These are phyloP conservation scores for Harpagifer antarcticus DNA, from an alignment of 2,797 vertebrate genomes.

Conservation along the genomic window DNA sequence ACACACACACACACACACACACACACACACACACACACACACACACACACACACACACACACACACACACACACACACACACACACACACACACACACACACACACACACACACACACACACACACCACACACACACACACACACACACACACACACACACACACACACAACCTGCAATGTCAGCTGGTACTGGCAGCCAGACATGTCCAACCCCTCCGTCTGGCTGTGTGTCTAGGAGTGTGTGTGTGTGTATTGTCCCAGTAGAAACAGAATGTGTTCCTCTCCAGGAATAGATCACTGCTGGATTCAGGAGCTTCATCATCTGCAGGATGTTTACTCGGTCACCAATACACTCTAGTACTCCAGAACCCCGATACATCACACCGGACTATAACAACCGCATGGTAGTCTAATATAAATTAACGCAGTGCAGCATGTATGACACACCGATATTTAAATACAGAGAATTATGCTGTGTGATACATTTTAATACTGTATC, in stretches of 20 bases:
- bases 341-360: slow-evolving; percentile 68
- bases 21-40: slow-evolving; percentile 18
- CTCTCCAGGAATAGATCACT: slow-evolving; percentile 72
- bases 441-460: slow-evolving; percentile 63
- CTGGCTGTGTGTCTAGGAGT: background rate
- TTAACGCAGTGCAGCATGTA: slow-evolving; percentile 53
- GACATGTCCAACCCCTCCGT: slow-evolving; percentile 8
- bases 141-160: background rate
- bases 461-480: slow-evolving; percentile 25
- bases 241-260: slow-evolving; percentile 47
- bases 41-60: slow-evolving; percentile 20
- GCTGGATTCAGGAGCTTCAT: slow-evolving; percentile 72
- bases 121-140: background rate
- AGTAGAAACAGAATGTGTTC: slow-evolving; percentile 61
- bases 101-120: slow-evolving; percentile 9
- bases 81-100: no score
- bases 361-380: slow-evolving; percentile 66
- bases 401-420: slow-evolving; percentile 53
- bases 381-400: slow-evolving; percentile 63
- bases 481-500: slow-evolving; percentile 28
- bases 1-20: slow-evolving; percentile 21
- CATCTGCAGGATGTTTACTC: slow-evolving; percentile 75
- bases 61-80: no score
- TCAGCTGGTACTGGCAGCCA: slow-evolving; percentile 61
- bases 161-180: slow-evolving; percentile 39